A percentile compares a stretch with the other conserved stretches of the same genome.
Conservation (phyloP, 2,888 invertebrate species). For the Clanis bilineata region DNA sequence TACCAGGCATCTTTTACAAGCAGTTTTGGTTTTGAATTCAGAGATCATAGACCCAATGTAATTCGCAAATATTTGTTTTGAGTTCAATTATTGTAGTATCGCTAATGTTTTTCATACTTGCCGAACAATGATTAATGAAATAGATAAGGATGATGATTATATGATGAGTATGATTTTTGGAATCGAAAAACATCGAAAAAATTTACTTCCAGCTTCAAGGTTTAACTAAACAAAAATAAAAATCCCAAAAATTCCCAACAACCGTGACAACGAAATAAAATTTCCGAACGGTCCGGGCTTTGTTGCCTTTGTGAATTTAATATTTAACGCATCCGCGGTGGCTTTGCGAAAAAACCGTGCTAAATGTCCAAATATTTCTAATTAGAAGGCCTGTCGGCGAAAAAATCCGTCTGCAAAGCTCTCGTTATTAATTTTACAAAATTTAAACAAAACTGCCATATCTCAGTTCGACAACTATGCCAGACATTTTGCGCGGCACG, state of each 20-base stretch:
- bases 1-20: too few relatives aligned
- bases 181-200: neutral
- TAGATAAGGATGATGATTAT: too few relatives aligned
- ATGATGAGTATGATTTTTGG: too few relatives aligned
- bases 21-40: too few relatives aligned
- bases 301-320: conserved; percentile 31
- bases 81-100: too few relatives aligned
- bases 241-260: neutral
- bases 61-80: too few relatives aligned
- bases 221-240: neutral
- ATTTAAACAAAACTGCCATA: conserved; percentile 77
- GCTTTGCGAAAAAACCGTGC: conserved; percentile 43
- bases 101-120: too few relatives aligned
- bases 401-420: conserved; percentile 53
- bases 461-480: conserved; percentile 72
- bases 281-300: conserved; percentile 20
- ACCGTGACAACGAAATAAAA: conserved; percentile 14
- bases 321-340: conserved; percentile 34
- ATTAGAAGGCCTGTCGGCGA: conserved; percentile 60
- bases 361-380: conserved; percentile 75
- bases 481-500: conserved; percentile 60
- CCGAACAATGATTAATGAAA: too few relatives aligned
- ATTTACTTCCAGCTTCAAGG: neutral
- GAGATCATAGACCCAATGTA: too few relatives aligned
- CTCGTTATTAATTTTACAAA: conserved; percentile 75